Evolutionary conservation across 2,888 invertebrate genomes (phyloP).

Genomic region (Julus scandinavius): DNA sequence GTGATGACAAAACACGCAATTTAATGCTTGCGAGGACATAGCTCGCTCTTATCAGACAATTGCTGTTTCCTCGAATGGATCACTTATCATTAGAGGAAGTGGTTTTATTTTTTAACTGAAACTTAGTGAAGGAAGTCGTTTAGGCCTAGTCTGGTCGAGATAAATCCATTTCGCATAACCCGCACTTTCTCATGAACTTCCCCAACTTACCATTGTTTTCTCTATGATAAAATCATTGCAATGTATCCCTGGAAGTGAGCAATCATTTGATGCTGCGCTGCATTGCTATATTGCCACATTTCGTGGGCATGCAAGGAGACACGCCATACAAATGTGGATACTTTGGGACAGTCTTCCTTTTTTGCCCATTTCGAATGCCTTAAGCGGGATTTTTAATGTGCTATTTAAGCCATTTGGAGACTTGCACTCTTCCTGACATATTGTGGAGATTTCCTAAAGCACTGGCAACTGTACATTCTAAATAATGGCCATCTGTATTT

Average conservation of each 20-base stretch:
- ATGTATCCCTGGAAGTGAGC: neutral
- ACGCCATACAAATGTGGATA: neutral
- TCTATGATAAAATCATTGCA: neutral
- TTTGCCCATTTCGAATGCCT: too few species aligned
- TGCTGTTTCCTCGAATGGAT: slow-evolving; percentile 42
- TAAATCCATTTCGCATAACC: slow-evolving; percentile 6
- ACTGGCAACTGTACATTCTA: too few species aligned
- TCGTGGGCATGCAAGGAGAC: neutral
- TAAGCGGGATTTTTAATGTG: too few species aligned
- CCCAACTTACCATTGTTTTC: neutral
- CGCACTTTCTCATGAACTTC: neutral
- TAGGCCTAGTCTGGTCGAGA: neutral
- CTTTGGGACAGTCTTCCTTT: too few species aligned
- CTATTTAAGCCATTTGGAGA: too few species aligned
- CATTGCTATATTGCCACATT: neutral
- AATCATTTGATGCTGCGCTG: slow-evolving; percentile 20
- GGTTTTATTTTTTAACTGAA: slow-evolving; percentile 34
- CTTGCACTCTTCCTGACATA: too few species aligned
- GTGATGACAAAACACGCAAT: slow-evolving; percentile 34
- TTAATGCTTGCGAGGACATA: slow-evolving; percentile 39
- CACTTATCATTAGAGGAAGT: slow-evolving; percentile 39
- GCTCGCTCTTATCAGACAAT: slow-evolving; percentile 22
- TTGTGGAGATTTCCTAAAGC: too few species aligned
- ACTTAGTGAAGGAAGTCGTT: neutral
- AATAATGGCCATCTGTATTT: too few species aligned